phyloP scores from a whole-genome alignment of 2,888 invertebrate species.

The Ochropleura plecta region DNA sequence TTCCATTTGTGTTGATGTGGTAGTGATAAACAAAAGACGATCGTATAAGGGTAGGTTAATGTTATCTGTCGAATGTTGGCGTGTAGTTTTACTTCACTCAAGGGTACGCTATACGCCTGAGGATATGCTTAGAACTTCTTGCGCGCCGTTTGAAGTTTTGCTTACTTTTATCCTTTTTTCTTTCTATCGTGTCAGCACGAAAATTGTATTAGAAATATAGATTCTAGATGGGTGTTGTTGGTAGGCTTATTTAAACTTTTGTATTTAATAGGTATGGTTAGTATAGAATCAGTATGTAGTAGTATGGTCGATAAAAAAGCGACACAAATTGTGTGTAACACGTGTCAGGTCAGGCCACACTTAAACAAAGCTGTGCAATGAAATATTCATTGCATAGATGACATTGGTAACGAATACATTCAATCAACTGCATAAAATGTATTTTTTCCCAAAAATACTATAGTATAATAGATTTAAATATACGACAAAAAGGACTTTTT shows the following conservation, averaged over 20 bases:
- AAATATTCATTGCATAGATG: background rate
- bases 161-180: conserved; percentile 1
- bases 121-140: background rate
- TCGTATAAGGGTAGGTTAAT: background rate
- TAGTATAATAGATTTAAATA: background rate
- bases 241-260: too few species aligned
- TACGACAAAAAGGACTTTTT: background rate
- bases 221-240: too few species aligned
- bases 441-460: background rate
- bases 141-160: background rate
- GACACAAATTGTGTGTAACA: background rate
- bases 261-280: too few species aligned
- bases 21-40: conserved; percentile 28
- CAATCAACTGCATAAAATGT: background rate
- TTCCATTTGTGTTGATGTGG: conserved; percentile 6
- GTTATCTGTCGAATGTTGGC: background rate
- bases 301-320: background rate
- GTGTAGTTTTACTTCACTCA: conserved; percentile 33
- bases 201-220: background rate
- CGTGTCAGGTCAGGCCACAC: background rate
- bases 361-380: conserved; percentile 12
- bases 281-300: background rate
- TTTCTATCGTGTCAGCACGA: background rate
- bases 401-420: conserved; percentile 19
- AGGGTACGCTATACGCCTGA: conserved; percentile 23